These are phyloP conservation scores for Drosophila orena DNA, from an alignment of 1,140 invertebrate genomes.

Conservation along the genomic window DNA sequence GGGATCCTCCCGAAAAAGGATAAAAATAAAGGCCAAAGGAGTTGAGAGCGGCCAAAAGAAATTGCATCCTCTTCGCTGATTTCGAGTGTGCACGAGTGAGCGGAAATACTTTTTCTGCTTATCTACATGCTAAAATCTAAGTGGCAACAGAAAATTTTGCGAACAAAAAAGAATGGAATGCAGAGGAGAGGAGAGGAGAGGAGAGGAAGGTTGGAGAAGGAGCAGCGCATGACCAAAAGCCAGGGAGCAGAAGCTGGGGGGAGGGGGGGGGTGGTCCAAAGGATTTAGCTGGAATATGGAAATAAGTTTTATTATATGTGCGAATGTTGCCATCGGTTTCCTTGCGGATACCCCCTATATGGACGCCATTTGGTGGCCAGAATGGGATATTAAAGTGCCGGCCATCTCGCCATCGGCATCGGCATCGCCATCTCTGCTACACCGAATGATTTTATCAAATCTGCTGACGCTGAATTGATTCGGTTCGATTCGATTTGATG, in stretches of 20 bases:
- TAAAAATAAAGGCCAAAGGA: slow-evolving; percentile 11
- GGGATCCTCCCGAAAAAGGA: not conserved
- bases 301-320: slow-evolving; percentile 64
- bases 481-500: slow-evolving; percentile 61
- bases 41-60: slow-evolving; percentile 30
- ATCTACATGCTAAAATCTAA: slow-evolving; percentile 77
- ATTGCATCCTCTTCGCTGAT: slow-evolving; percentile 50
- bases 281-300: slow-evolving; percentile 57
- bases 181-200: no score
- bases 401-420: not conserved
- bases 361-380: slow-evolving; percentile 45
- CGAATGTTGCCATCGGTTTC: slow-evolving; percentile 43
- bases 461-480: slow-evolving; percentile 77
- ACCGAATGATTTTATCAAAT: slow-evolving; percentile 75
- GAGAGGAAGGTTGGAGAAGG: slow-evolving; percentile 1
- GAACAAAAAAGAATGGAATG: slow-evolving; percentile 37
- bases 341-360: slow-evolving; percentile 22
- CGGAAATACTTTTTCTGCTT: slow-evolving; percentile 72
- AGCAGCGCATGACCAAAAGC: not conserved
- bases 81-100: slow-evolving; percentile 60
- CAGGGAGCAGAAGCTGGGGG: not conserved
- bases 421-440: slow-evolving; percentile 4
- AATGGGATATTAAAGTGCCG: slow-evolving; percentile 72
- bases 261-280: slow-evolving; percentile 7
- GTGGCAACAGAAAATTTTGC: slow-evolving; percentile 62